Evolutionary conservation across 2,113 vertebrate genomes (phyloP).

Genomic region (Laticauda colubrina): DNA sequence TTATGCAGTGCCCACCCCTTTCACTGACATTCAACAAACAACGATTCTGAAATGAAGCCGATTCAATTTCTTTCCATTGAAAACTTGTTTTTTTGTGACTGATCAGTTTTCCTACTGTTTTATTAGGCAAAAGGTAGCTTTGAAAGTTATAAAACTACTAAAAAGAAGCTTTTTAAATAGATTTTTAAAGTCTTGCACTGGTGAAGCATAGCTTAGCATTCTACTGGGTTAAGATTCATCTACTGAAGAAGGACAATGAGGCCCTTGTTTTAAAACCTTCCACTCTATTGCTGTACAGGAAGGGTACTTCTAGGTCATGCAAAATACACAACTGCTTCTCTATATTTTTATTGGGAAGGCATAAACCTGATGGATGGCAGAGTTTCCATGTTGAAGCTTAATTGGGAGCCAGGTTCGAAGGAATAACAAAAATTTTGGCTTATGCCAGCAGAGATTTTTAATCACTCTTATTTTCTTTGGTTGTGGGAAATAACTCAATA

Average conservation of each 20-base stretch:
- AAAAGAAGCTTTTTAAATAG: slow-evolving; percentile 22
- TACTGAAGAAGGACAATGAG: slow-evolving; percentile 52
- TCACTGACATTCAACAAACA: not conserved
- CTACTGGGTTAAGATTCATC: slow-evolving; percentile 13
- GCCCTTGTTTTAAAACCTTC: slow-evolving; percentile 46
- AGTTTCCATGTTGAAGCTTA: slow-evolving; percentile 30
- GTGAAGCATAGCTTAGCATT: slow-evolving; percentile 18
- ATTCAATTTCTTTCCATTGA: not conserved
- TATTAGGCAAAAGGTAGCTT: not conserved
- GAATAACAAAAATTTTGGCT: slow-evolving; percentile 44
- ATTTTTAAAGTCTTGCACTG: slow-evolving; percentile 33
- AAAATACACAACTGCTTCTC: slow-evolving; percentile 31
- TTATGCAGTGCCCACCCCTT: not conserved
- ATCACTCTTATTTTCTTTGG: slow-evolving; percentile 20
- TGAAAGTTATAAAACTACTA: slow-evolving; percentile 43
- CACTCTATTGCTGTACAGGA: slow-evolving; percentile 46
- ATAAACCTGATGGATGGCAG: slow-evolving; percentile 51
- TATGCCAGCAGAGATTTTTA: slow-evolving; percentile 35
- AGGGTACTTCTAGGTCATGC: slow-evolving; percentile 39
- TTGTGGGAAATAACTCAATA: slow-evolving; percentile 14
- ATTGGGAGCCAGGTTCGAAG: slow-evolving; percentile 35
- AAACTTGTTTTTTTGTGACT: not conserved
- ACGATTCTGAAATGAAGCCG: not conserved
- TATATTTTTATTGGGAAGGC: slow-evolving; percentile 54
- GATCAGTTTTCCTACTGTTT: not conserved